A percentile compares a stretch with the other conserved stretches of the same genome.
phyloP scores from a whole-genome alignment of 2,797 vertebrate genomes.

The Rousettus madagascariensis region DNA sequence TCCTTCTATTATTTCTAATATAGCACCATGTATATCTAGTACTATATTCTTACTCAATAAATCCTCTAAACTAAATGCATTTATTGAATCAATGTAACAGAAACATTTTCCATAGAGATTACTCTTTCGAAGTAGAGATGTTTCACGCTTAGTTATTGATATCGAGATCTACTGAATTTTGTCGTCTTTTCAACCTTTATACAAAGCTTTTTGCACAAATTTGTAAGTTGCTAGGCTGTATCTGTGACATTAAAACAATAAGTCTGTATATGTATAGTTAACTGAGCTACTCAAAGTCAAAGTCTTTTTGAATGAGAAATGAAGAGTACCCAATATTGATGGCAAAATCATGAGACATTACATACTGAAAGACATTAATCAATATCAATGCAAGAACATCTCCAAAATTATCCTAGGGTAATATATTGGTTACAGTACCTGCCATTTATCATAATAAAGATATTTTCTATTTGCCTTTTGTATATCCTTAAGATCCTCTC shows the following conservation, averaged over 20 bases:
- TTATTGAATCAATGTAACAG: neutral
- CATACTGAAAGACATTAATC: conserved; percentile 58
- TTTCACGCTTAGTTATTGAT: neutral
- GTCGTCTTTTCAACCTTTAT: neutral
- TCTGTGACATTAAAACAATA: neutral
- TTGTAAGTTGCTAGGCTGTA: neutral
- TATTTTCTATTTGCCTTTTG: conserved; percentile 63
- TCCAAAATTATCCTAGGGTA: conserved; percentile 43
- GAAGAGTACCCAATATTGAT: neutral
- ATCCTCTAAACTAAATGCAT: neutral
- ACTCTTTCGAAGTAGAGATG: neutral
- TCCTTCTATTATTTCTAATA: neutral
- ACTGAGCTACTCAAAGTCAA: neutral
- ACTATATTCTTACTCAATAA: neutral
- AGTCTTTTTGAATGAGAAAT: neutral
- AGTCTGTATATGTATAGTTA: neutral
- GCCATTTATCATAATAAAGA: conserved; percentile 65
- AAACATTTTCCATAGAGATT: neutral
- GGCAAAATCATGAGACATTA: conserved; percentile 55
- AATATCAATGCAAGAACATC: conserved; percentile 57
- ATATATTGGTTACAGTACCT: conserved; percentile 41
- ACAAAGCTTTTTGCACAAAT: neutral
- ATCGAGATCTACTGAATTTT: neutral
- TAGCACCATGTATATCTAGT: neutral
- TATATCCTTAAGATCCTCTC: neutral